Base-by-base conservation (phyloP, 2,113 vertebrate species). In the Nymphicus hollandicus region DNA sequence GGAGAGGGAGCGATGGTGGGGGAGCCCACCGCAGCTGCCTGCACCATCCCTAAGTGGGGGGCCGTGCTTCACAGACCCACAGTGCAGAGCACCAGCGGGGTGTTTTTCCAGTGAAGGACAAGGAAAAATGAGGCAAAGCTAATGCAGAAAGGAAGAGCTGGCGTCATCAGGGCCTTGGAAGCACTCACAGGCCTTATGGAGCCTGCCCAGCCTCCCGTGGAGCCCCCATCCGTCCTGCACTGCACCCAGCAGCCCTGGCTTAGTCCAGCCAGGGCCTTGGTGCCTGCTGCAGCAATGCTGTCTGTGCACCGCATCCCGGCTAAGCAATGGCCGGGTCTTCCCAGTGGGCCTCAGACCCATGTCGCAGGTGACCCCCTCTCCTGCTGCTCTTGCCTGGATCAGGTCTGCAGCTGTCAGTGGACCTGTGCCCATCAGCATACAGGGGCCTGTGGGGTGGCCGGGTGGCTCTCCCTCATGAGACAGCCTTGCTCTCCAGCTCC, bases 281-380 rank as follows among this genome's bases (percentile, higher is more conserved):
- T 50, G 63, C 44, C 23, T 53, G 63, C 47, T 14, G 37, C 56
- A 52, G 53, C 0, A 1, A 28, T 16, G 53, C 29, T 44, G 24
- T 7, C 33, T 0, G 0, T 16, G 49, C 1, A 20, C 60, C 8
- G 43, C 37, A 4, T 17, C 44, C 41, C 2, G 0, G 24, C 7
- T 6, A 10, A 43, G 37, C 1, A 35, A 13, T 10, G 39, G 47
- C 37, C 6, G 6, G 11, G 14, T 28, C 14, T 37, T 41, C n/a
- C 17, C 43, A 24, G 6, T 1, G 46, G 20, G 31, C 31, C 19
- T 60, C 37, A 43, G 70, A 28, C 5, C 6, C 7, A 0, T 3
- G 1, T 17, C 46, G 25, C 33, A 20, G 37, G 33, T 43, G 33
- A 12, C 25, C 10, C n/a, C 28, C 7, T 17, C 43, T 70, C 24